A percentile compares a stretch with the other conserved stretches of the same genome.
Conservation (phyloP, 2,888 invertebrate genomes). For the Helobdella robusta region DNA sequence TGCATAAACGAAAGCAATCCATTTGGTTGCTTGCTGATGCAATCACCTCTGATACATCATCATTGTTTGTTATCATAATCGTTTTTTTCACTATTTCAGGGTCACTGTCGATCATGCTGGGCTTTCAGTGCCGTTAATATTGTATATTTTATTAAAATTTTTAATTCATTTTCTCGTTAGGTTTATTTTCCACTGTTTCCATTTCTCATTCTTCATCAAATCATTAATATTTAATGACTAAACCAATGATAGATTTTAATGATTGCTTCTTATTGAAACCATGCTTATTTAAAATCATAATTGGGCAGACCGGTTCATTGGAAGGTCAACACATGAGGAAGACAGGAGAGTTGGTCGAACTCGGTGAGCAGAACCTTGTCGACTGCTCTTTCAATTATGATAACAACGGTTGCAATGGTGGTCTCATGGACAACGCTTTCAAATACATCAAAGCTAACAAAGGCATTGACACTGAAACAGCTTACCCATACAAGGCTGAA, state of each 20-base stretch:
- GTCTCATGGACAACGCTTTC: slow-evolving; percentile 38
- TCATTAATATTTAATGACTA: no score
- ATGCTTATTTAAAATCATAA: no score
- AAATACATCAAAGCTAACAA: slow-evolving; percentile 55
- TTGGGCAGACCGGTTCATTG: slow-evolving; percentile 10
- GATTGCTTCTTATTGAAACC: no score
- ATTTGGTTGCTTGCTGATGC: not conserved
- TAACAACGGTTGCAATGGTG: slow-evolving; percentile 36
- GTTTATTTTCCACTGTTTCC: not conserved
- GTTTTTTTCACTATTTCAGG: slow-evolving; percentile 3
- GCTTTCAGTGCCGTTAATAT: slow-evolving; percentile 20
- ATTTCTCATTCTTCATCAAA: no score
- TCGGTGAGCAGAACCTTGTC: slow-evolving; percentile 50
- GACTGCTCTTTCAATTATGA: slow-evolving; percentile 45
- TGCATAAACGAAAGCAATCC: no score
- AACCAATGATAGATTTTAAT: no score
- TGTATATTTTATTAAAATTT: not conserved
- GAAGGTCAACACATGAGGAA: slow-evolving; percentile 23
- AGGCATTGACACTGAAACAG: slow-evolving; percentile 58
- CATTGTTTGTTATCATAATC: not conserved
- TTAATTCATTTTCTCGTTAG: no score
- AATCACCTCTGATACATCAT: not conserved
- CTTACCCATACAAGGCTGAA: slow-evolving; percentile 42
- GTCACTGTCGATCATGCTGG: slow-evolving; percentile 21
- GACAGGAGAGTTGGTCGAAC: not conserved